These are phyloP conservation scores for Oedothorax gibbosus DNA, from an alignment of 1,140 invertebrate genomes.

Conservation along the genomic window DNA sequence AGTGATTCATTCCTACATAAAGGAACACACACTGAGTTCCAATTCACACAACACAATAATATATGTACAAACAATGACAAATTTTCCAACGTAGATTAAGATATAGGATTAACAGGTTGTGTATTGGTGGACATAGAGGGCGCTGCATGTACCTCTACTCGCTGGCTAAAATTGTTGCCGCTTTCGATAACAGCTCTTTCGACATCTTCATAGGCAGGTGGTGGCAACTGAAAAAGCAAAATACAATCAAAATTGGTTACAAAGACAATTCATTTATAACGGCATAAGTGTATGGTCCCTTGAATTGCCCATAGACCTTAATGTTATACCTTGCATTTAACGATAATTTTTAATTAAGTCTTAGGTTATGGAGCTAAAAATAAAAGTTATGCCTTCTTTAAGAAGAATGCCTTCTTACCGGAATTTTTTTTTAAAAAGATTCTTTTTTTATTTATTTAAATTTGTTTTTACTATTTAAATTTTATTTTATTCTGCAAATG, in stretches of 20 bases:
- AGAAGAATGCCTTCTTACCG: no score
- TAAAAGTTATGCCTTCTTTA: no score
- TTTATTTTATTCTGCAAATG: no score
- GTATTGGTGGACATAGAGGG: background rate
- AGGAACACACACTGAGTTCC: background rate
- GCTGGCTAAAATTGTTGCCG: background rate
- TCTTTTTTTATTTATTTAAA: no score
- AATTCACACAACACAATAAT: background rate
- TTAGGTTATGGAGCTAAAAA: no score
- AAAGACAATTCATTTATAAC: no score
- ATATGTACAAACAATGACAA: slow-evolving; percentile 12
- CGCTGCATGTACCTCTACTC: slow-evolving; percentile 20
- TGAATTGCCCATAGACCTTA: no score
- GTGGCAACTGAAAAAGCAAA: slow-evolving; percentile 26
- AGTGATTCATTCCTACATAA: background rate
- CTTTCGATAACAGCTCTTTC: slow-evolving; percentile 44
- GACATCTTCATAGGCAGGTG: slow-evolving; percentile 54
- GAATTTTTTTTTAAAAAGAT: no score
- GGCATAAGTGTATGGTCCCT: no score
- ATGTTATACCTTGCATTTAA: no score
- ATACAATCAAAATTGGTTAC: background rate
- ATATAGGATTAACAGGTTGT: background rate
- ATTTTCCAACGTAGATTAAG: background rate
- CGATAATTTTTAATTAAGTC: no score
- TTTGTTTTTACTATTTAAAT: no score